A percentile compares a stretch with the other conserved stretches of the same genome.
These are phyloP conservation scores for Chelmon rostratus DNA, from an alignment of 2,797 vertebrate species.

Conservation along the genomic window DNA sequence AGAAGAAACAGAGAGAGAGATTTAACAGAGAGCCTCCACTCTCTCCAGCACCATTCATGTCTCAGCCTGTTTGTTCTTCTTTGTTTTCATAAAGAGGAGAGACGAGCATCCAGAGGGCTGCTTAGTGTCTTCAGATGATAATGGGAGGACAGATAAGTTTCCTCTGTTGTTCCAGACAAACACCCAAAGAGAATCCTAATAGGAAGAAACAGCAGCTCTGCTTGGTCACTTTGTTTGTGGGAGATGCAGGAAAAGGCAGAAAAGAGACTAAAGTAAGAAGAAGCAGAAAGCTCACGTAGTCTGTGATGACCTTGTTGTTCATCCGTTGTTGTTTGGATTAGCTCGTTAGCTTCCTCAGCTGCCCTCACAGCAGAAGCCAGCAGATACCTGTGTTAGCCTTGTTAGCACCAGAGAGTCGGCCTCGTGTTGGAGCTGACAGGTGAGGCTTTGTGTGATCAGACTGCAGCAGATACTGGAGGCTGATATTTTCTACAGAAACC, in stretches of 20 bases:
- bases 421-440: constrained; percentile 6
- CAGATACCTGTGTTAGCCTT: constrained; percentile 7
- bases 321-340: background rate
- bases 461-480: background rate
- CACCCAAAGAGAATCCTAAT: constrained; percentile 27
- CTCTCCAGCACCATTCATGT: constrained; percentile 23
- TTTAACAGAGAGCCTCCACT: constrained; percentile 4
- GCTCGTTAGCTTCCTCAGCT: background rate
- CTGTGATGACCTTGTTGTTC: constrained; percentile 22
- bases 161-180: constrained; percentile 22
- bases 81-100: constrained; percentile 28
- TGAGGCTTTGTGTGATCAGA: constrained; percentile 14
- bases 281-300: background rate
- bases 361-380: background rate
- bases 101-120: constrained; percentile 24
- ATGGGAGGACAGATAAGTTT: constrained; percentile 21
- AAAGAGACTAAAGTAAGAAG: background rate
- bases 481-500: constrained; percentile 11
- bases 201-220: constrained; percentile 16
- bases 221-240: background rate
- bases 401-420: background rate
- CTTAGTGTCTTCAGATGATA: constrained; percentile 27
- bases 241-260: background rate
- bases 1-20: background rate
- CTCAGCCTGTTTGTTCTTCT: constrained; percentile 28